Base-by-base conservation (phyloP, 2,888 invertebrate species). In the Bimastos eiseni region DNA sequence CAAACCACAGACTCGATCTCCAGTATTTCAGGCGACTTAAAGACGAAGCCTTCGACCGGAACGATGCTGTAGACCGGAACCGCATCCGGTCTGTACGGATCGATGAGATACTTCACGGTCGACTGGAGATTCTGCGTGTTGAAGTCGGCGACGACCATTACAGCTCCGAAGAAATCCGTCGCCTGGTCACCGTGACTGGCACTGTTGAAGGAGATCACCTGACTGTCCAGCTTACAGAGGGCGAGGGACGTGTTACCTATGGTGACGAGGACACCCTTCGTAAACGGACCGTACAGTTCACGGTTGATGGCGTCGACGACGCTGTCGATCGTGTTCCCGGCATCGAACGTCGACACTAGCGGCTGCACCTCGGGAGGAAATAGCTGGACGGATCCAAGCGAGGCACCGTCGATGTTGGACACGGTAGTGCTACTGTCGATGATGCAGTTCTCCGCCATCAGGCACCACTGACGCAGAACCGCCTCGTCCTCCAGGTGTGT, bases 171-270 rank as follows among this genome's bases (percentile, higher is more conserved):
- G 30, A 92, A 90, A 41, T 93, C 93, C 5, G 93, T 92, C 33
- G 92, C 92, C 89, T 93, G 92, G 33, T 93, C 93, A 41, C 92
- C 93, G 89, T 93, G 93, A 89, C 92, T 92, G 88, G 91, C 90
- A 44, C 91, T 91, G 90, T 92, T 93, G 91, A 93, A 93, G 84
- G 92, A 92, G 70, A 93, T 91, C 33, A 93, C 90, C 44, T 91
- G 92, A 84, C 92, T 89, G 19, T 89, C 90, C 83, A 91, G 89
- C 49, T 92, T 92, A 37, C 91, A 86, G 30, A 92, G 89, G 17
- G 92, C 93, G 34, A 92, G 88, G 17, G 93, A 91, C 36, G 92
- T 93, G 91, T 92, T 92, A 88, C 92, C 92, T 41, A 92, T 92
- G 44, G 92, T 93, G 15, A 92, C 92, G 24, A 93, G 91, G 37